These are phyloP conservation scores for Esperia sulphurella DNA, from an alignment of 2,888 invertebrate genomes.

Conservation along the genomic window DNA sequence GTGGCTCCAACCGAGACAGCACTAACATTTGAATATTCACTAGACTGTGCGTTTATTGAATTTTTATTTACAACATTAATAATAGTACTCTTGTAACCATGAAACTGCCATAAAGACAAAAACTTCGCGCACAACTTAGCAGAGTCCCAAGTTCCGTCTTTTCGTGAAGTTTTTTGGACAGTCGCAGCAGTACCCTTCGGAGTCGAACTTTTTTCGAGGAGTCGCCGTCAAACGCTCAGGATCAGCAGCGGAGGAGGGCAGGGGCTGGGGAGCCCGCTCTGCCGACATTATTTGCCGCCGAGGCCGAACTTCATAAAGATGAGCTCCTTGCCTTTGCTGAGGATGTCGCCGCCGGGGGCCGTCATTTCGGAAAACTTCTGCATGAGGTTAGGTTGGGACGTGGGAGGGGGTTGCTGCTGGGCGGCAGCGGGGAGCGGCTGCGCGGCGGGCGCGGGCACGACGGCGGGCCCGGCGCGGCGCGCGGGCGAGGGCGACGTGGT, in stretches of 20 bases:
- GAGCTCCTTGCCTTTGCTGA: conserved; percentile 95
- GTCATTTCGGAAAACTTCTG: conserved; percentile 94
- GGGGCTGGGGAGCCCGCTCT: conserved; percentile 44
- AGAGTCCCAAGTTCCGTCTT: conserved; percentile 22
- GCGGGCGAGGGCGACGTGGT: conserved; percentile 52
- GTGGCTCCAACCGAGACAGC: conserved; percentile 65
- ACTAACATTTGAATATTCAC: conserved; percentile 73
- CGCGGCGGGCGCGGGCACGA: conserved; percentile 69
- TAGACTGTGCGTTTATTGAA: conserved; percentile 78
- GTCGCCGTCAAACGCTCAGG: conserved; percentile 13
- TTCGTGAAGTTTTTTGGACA: conserved; percentile 8
- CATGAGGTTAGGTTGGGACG: conserved; percentile 86
- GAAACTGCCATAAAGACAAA: conserved; percentile 48
- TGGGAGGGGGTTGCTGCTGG: conserved; percentile 61
- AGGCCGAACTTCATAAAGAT: conserved; percentile 97
- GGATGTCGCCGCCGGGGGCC: conserved; percentile 92
- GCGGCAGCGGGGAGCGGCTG: conserved; percentile 41
- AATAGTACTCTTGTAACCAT: conserved; percentile 45
- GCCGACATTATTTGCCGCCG: conserved; percentile 84
- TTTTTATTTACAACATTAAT: conserved; percentile 69
- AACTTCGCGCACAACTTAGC: conserved; percentile 44
- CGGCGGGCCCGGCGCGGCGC: conserved; percentile 68
- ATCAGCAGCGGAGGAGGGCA: conserved; percentile 11
- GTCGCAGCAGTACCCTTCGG: conserved; percentile 28
- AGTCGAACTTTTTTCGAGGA: conserved; percentile 6